A percentile compares a stretch with the other conserved stretches of the same genome.
phyloP scores from a whole-genome alignment of 2,113 vertebrate genomes.

The Piprites chloris region DNA sequence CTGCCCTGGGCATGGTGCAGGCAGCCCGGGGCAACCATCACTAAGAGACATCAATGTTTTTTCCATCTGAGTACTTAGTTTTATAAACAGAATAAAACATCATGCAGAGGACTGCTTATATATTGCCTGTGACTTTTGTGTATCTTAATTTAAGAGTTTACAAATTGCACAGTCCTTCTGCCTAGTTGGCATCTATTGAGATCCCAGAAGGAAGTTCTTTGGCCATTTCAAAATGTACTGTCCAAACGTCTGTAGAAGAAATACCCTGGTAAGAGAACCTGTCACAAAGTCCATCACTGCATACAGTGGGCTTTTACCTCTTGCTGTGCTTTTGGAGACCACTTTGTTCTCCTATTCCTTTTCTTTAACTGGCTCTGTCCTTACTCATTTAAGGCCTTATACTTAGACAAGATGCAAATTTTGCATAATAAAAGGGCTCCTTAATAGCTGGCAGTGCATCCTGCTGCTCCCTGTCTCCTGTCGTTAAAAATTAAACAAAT shows the following conservation, averaged over 20 bases:
- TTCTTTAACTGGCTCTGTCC: slow-evolving; percentile 23
- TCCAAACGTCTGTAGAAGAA: neutral
- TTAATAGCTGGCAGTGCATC: slow-evolving; percentile 16
- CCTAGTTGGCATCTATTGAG: neutral
- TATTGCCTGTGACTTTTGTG: neutral
- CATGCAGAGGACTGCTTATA: neutral
- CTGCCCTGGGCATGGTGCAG: neutral
- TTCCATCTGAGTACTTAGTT: neutral
- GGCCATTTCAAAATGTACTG: neutral
- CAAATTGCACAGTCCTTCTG: neutral
- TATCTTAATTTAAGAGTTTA: neutral
- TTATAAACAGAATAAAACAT: neutral
- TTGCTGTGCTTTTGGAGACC: slow-evolving; percentile 44
- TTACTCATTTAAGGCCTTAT: slow-evolving; percentile 8
- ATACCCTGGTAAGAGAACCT: neutral
- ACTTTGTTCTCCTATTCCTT: slow-evolving; percentile 33
- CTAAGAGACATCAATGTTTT: neutral
- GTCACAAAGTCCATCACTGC: neutral
- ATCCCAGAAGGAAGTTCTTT: neutral
- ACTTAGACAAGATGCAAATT: slow-evolving; percentile 31
- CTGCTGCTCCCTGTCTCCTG: slow-evolving; percentile 31
- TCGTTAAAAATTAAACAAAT: slow-evolving; percentile 50
- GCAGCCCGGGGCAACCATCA: neutral
- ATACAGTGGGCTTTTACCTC: neutral
- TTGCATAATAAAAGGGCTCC: slow-evolving; percentile 52